A percentile compares a stretch with the other conserved stretches of the same genome.
Evolutionary conservation across 2,888 invertebrate species (phyloP).

Genomic region (Flabesymbios commensalis): DNA sequence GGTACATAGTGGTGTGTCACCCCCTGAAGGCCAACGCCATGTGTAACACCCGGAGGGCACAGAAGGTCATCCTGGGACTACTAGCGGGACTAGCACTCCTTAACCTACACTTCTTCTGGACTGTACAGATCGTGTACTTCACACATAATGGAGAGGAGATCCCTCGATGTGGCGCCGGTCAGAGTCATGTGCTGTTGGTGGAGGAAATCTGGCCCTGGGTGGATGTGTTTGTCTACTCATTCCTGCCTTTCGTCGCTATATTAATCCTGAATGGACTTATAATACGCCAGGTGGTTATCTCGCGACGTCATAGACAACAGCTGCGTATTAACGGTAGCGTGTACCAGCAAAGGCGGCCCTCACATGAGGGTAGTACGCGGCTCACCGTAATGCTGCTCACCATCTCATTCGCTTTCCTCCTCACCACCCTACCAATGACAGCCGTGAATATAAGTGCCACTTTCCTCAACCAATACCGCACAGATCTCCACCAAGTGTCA

Average conservation of each 20-base stretch:
- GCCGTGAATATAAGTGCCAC: conserved; percentile 40
- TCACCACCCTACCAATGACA: conserved; percentile 55
- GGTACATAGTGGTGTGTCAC: conserved; percentile 46
- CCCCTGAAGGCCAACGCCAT: conserved; percentile 50
- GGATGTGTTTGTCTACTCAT: conserved; percentile 52
- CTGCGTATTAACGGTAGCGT: conserved; percentile 8
- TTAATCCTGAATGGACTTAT: conserved; percentile 50
- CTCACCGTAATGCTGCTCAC: conserved; percentile 56
- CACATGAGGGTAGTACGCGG: conserved; percentile 28
- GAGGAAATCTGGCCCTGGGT: conserved; percentile 53
- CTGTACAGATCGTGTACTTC: conserved; percentile 24
- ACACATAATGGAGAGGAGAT: conserved; percentile 24
- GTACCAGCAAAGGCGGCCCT: conserved; percentile 25
- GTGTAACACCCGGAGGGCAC: conserved; percentile 48
- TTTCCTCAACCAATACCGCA: conserved; percentile 2
- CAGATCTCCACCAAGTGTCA: conserved; percentile 16
- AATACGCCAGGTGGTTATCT: conserved; percentile 47
- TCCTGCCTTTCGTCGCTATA: conserved; percentile 52
- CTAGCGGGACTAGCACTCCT: conserved; percentile 42
- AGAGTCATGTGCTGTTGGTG: conserved; percentile 35
- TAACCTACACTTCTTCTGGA: conserved; percentile 55
- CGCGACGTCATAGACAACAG: conserved; percentile 17
- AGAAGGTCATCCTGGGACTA: conserved; percentile 36
- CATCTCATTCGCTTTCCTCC: conserved; percentile 53
- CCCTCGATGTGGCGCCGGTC: conserved; percentile 29